Evolutionary conservation across 2,797 vertebrate species (phyloP).

Genomic region (Cyclopterus lumpus): DNA sequence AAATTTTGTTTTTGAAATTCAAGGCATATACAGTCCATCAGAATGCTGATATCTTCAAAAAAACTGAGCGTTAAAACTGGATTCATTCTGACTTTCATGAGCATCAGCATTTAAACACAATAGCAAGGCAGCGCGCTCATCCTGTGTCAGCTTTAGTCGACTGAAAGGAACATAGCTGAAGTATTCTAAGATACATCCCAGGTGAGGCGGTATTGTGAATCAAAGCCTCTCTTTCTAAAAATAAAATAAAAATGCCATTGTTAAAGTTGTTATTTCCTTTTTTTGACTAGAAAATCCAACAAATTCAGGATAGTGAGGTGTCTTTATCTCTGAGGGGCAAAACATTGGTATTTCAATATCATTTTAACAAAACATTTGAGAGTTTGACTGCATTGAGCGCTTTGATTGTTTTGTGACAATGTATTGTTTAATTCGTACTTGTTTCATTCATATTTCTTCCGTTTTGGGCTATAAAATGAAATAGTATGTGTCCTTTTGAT

Average conservation of each 20-base stretch:
- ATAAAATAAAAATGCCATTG: background rate
- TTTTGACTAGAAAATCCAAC: conserved; percentile 27
- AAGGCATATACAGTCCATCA: conserved; percentile 20
- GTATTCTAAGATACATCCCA: conserved; percentile 50
- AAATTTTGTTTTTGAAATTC: conserved; percentile 26
- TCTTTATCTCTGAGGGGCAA: conserved; percentile 13
- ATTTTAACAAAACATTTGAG: conserved; percentile 37
- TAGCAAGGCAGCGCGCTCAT: conserved; percentile 34
- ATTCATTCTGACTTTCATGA: conserved; percentile 46
- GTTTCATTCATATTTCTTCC: conserved; percentile 11
- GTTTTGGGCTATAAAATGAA: conserved; percentile 19
- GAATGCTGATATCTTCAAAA: conserved; percentile 41
- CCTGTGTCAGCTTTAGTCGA: conserved; percentile 52
- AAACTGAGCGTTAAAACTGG: conserved; percentile 52
- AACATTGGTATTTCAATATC: conserved; percentile 1
- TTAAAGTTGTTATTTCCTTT: conserved; percentile 24
- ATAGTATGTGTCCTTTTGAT: conserved; percentile 23
- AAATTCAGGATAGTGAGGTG: conserved; percentile 4
- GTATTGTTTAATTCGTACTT: background rate
- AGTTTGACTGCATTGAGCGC: background rate
- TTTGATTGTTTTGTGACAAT: conserved; percentile 21
- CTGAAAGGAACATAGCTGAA: conserved; percentile 35
- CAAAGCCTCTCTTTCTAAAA: conserved; percentile 41
- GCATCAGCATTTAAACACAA: conserved; percentile 50
- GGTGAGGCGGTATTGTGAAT: conserved; percentile 40